A percentile compares a stretch with the other conserved stretches of the same genome.
Evolutionary conservation across 2,113 vertebrate genomes (phyloP).

Genomic region (Heloderma charlesbogerti): DNA sequence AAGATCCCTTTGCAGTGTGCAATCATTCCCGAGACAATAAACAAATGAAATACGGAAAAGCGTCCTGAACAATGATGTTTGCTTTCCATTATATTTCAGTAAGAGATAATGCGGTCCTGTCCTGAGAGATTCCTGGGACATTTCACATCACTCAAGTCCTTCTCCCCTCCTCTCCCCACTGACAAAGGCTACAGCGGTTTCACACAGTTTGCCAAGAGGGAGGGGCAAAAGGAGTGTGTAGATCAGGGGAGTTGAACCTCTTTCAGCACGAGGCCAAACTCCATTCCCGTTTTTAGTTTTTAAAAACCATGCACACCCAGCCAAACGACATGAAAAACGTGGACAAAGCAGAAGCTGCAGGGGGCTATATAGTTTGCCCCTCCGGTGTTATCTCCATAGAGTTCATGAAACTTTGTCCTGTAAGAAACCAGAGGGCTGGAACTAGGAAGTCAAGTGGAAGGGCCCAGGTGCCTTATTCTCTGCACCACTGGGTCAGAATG

Average conservation of each 20-base stretch:
- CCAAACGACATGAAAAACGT: no score
- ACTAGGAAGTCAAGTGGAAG: no score
- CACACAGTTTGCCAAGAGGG: background rate
- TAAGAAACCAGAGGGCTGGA: no score
- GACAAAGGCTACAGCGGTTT: background rate
- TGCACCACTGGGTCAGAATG: no score
- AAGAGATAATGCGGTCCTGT: background rate
- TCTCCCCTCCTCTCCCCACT: background rate
- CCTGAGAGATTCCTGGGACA: background rate
- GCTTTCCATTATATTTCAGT: conserved; percentile 57
- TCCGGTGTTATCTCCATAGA: no score
- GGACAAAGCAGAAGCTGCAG: no score
- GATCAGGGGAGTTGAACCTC: background rate
- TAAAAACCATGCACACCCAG: no score
- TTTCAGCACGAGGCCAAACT: no score
- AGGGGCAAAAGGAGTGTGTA: background rate
- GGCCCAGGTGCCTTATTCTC: no score
- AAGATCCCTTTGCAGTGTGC: conserved; percentile 7
- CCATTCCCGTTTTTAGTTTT: no score
- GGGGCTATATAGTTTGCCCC: no score
- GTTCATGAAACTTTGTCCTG: no score
- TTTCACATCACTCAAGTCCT: background rate
- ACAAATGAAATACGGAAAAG: conserved; percentile 21
- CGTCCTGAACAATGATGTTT: conserved; percentile 19
- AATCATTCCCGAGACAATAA: conserved; percentile 51